Base-by-base conservation (phyloP, 1,140 invertebrate genomes). In the Drosophila saltans region DNA sequence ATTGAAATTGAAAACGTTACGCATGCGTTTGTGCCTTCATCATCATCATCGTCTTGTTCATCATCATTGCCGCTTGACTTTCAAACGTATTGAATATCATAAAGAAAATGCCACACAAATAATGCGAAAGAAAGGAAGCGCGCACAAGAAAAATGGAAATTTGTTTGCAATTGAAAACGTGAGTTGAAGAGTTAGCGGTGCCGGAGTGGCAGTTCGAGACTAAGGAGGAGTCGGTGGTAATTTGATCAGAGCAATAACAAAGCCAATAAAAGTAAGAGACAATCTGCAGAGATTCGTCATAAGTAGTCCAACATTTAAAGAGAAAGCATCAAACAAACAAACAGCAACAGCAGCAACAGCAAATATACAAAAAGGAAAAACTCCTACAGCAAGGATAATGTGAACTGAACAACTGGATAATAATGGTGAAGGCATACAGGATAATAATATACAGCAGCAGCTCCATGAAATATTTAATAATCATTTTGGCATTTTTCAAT, bases 1-100 rank as follows among this genome's bases (percentile, higher is more conserved):
- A 81, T 73, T 89, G 85, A 85, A 89, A 89, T 89, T 85, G 85
- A 89, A 89, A 90, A 85, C 85, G 85, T 85, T 89, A 89, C 85
- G 85, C 85, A 89, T 89, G 85, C 85, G 75, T 82, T 89, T 72
- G 6, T 52, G 21, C 21, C 45, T 10, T 52, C 45, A 52, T 52
- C 45, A 52, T 10, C 45, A 48, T 21, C 45, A 52, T 52, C 45
- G 26, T 52, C 45, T 26, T 43, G 3, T 2, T n/a, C 41, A 52
- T 52, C 45, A 26, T 30, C 28, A 33, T 52, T 76, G 78, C 58
- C 75, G 69, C 76, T 73, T 41, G 67, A 57, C 68, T 80, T 80
- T 79, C 82, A 78, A 80, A 80, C 74, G 56, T 89, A 89, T 89
- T 78, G 69, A 78, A 84, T 89, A 71, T 73, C 85, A 85, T 72